Percentiles rank a stretch among this genome's conserved stretches.
phyloP scores from a whole-genome alignment of 2,797 vertebrate genomes.

The Orientallactaga sibirica region DNA sequence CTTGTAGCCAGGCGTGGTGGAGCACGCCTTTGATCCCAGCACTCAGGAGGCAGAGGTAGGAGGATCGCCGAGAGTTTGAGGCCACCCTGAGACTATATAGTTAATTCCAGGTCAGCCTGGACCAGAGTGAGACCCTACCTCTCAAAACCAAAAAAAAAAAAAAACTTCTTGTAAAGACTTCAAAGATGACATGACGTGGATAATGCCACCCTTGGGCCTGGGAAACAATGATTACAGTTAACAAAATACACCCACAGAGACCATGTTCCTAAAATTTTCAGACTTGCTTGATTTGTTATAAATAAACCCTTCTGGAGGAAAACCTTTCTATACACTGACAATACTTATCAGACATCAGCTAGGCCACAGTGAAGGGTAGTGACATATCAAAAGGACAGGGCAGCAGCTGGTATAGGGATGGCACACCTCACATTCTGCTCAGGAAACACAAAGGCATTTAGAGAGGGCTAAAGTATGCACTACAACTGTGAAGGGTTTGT shows the following conservation, averaged over 20 bases:
- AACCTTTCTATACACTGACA: constrained; percentile 67
- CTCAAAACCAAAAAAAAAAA: too few relatives aligned
- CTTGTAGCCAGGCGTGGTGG: too few relatives aligned
- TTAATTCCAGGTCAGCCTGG: too few relatives aligned
- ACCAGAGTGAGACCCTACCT: too few relatives aligned
- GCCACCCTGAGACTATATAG: too few relatives aligned
- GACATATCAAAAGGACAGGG: constrained; percentile 53
- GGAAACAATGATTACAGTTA: constrained; percentile 53
- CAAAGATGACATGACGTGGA: not conserved
- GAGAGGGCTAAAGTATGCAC: constrained; percentile 77
- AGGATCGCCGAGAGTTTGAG: too few relatives aligned
- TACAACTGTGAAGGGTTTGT: constrained; percentile 71
- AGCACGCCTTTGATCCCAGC: too few relatives aligned
- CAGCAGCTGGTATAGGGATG: constrained; percentile 76
- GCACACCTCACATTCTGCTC: constrained; percentile 63
- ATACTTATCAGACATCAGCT: constrained; percentile 75
- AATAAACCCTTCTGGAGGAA: constrained; percentile 61
- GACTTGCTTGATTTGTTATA: constrained; percentile 4
- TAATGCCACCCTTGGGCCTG: constrained; percentile 76
- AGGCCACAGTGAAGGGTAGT: constrained; percentile 66
- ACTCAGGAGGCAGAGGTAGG: too few relatives aligned
- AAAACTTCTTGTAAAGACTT: not conserved
- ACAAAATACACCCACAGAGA: constrained; percentile 60
- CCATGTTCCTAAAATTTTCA: constrained; percentile 57
- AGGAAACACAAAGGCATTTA: constrained; percentile 75